Evolutionary conservation across 2,113 vertebrate species (phyloP).

Genomic region (Prinia subflava): DNA sequence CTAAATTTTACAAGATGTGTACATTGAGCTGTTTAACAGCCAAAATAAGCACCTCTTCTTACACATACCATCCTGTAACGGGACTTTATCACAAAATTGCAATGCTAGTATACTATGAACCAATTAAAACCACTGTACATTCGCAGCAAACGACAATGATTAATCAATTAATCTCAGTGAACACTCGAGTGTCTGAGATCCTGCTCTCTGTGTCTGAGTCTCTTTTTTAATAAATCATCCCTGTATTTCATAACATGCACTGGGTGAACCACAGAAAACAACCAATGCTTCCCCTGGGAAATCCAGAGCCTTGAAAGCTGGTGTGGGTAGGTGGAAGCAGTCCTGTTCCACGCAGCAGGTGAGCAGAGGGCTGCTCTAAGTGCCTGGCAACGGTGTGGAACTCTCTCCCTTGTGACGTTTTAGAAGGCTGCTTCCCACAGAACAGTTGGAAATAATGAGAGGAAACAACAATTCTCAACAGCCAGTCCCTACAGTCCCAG

Average conservation of each 20-base stretch:
- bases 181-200: not conserved
- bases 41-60: not conserved
- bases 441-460: not conserved
- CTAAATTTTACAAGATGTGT: not conserved
- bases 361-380: not conserved
- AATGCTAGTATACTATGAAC: accelerated
- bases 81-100: not conserved
- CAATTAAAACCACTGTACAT: not conserved
- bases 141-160: not conserved
- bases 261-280: not conserved
- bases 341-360: accelerated
- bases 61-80: not conserved
- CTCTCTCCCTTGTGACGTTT: accelerated
- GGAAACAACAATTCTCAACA: not conserved
- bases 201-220: not conserved
- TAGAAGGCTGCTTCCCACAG: not conserved
- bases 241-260: accelerated
- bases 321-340: not conserved
- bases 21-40: not conserved
- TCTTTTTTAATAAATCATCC: not conserved
- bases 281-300: not conserved
- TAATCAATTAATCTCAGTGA: not conserved
- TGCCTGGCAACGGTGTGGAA: accelerated
- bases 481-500: not conserved
- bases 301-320: not conserved